phyloP scores from a whole-genome alignment of 2,113 vertebrate genomes.

The Phalacrocorax pelagicus region DNA sequence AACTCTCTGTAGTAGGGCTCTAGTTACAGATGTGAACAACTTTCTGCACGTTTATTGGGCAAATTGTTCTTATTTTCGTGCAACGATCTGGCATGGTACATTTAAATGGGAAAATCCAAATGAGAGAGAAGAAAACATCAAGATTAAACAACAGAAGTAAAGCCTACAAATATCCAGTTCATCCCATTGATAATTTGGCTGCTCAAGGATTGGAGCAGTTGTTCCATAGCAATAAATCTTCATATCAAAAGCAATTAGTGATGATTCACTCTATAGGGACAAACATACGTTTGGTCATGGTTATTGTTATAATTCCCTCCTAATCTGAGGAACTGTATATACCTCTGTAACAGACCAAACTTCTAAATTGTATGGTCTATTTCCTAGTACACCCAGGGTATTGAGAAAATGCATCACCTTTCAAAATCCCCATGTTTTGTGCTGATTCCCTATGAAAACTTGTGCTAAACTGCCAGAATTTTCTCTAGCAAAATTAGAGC shows the following conservation, averaged over 20 bases:
- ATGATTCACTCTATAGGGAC: not conserved
- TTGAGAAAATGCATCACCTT: not conserved
- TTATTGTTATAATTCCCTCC: not conserved
- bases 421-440: conserved; percentile 18
- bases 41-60: not conserved
- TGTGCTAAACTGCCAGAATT: not conserved
- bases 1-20: not conserved
- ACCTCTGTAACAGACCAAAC: not conserved
- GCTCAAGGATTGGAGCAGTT: not conserved
- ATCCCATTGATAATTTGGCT: not conserved
- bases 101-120: not conserved
- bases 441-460: not conserved
- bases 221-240: not conserved
- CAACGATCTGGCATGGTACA: not conserved
- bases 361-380: not conserved
- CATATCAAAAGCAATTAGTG: not conserved
- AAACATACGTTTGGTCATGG: not conserved
- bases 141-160: not conserved
- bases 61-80: not conserved
- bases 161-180: conserved; percentile 22
- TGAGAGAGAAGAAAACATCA: not conserved
- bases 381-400: not conserved
- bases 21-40: not conserved
- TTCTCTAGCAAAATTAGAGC: not conserved
- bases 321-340: not conserved